These are phyloP conservation scores for Malthinus flaveolus DNA, from an alignment of 2,888 invertebrate species.

Conservation along the genomic window DNA sequence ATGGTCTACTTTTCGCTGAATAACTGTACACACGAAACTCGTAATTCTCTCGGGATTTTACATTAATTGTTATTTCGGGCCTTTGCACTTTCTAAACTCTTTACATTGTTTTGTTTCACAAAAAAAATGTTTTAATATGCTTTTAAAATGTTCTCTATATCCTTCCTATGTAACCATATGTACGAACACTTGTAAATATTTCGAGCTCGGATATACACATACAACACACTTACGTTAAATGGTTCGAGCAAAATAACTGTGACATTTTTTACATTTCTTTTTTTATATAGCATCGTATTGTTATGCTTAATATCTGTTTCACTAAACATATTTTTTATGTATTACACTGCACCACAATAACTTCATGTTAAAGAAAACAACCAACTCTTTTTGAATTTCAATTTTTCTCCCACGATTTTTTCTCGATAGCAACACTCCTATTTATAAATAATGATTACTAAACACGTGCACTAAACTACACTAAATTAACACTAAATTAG, in stretches of 20 bases:
- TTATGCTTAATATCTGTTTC: conserved; percentile 15
- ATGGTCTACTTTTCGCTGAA: conserved; percentile 21
- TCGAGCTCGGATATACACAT: conserved; percentile 6
- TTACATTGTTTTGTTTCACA: too few species aligned
- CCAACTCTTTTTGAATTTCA: neutral
- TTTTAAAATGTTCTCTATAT: too few species aligned
- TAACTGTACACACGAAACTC: conserved; percentile 11
- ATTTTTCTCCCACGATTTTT: too few species aligned
- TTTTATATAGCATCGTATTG: conserved; percentile 16
- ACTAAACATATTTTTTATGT: conserved; percentile 11
- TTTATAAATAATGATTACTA: too few species aligned
- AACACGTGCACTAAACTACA: too few species aligned
- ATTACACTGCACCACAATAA: conserved; percentile 8
- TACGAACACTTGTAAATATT: neutral
- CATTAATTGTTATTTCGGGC: too few species aligned
- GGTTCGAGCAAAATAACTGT: conserved; percentile 18
- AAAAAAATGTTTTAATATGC: too few species aligned
- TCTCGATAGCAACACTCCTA: too few species aligned
- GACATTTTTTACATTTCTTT: conserved; percentile 20
- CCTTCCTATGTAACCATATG: neutral
- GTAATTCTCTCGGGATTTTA: neutral
- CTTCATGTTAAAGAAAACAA: conserved; percentile 7
- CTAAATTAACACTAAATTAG: too few species aligned
- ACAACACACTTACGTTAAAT: conserved; percentile 17
- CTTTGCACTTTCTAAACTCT: too few species aligned